Base-by-base conservation (phyloP, 2,888 invertebrate species). In the Sesamia inferens region DNA sequence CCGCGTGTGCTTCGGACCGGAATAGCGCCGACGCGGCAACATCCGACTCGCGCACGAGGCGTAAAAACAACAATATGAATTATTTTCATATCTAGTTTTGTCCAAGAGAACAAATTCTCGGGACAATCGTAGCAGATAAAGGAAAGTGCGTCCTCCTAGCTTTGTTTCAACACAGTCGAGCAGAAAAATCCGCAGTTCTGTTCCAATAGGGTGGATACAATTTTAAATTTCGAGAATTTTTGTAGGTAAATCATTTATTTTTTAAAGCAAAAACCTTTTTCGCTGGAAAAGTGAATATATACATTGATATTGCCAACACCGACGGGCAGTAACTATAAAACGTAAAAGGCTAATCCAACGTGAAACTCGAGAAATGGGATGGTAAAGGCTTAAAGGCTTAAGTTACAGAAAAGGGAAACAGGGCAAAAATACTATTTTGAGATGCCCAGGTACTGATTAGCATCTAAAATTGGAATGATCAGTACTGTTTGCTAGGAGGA, bases 131-230 rank as follows among this genome's bases (percentile, higher is more conserved):
- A 75, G 74, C 72, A 83, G 85, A 85, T 85, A 82, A 82, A 85
- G 74, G 79, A 79, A 81, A 82, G 75, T 81, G 80, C 78, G 84
- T 85, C 75, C 68, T 78, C 75, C 78, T 61, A 68, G 74, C 74
- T 87, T 76, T 59, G 82, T 88, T 88, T 85, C 86, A 85, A 87
- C 86, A 85, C 81, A 69, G 83, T 74, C 77, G 82, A 88, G 88
- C 84, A 82, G 82, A 88, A 85, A 83, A 85, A 85, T 86, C 69
- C 72, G 5, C 44, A 71, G 74, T 82, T 78, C 70, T 77, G 76
- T 85, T 76, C 51, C 55, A 72, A 72, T 83, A 81, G 85, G 81
- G 81, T 79, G 77, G 74, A 79, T 61, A 82, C 51, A 48, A 57
- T 68, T 78, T 82, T 51, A 48, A 48, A 74, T 19, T 44, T 22